These are phyloP conservation scores for Trichopoda pennipes DNA, from an alignment of 2,888 invertebrate genomes.

Conservation along the genomic window DNA sequence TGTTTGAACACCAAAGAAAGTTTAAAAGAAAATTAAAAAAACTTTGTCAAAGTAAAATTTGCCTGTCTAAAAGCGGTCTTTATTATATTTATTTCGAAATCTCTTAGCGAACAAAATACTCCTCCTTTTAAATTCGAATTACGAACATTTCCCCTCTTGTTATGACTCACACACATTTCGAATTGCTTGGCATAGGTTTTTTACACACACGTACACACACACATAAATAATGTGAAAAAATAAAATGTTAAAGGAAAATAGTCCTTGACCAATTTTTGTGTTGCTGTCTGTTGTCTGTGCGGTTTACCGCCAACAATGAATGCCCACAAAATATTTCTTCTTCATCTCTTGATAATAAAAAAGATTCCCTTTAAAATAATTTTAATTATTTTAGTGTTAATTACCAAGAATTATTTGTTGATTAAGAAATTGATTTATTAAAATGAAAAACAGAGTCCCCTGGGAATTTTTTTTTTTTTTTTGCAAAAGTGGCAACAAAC, in stretches of 20 bases:
- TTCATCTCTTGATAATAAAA: not conserved
- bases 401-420: slow-evolving; percentile 70
- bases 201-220: not conserved
- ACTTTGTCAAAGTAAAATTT: too few relatives aligned
- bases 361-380: slow-evolving; percentile 38
- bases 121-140: slow-evolving; percentile 9
- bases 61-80: too few relatives aligned
- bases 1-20: too few relatives aligned
- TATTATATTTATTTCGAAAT: not conserved
- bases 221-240: not conserved
- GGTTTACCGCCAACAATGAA: slow-evolving; percentile 30
- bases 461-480: slow-evolving; percentile 26
- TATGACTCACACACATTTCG: slow-evolving; percentile 27
- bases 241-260: slow-evolving; percentile 30
- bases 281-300: slow-evolving; percentile 12
- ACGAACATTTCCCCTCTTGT: slow-evolving; percentile 33
- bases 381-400: slow-evolving; percentile 56
- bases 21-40: too few relatives aligned
- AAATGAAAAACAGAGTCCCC: slow-evolving; percentile 72
- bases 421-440: slow-evolving; percentile 80
- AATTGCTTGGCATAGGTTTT: slow-evolving; percentile 51
- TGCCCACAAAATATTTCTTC: not conserved
- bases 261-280: slow-evolving; percentile 75
- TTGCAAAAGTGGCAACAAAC: slow-evolving; percentile 52
- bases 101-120: not conserved